Base-by-base conservation (phyloP, 53 echinoderm and acorn worm genomes). In the Antedon mediterranea region DNA sequence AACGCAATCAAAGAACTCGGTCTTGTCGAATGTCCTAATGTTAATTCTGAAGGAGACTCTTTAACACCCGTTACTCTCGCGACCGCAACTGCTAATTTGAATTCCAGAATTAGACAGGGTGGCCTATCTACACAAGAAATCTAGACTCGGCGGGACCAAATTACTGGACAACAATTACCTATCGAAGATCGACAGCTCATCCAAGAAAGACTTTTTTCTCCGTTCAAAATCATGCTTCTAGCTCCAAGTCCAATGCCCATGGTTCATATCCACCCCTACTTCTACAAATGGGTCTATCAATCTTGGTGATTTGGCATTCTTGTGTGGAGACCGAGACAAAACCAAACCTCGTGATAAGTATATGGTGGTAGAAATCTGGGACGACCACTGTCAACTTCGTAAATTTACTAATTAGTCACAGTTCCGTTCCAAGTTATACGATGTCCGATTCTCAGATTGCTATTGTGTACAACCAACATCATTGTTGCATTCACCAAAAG, bases 1-100 rank as follows among this genome's bases (percentile, higher is more conserved):
- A 89, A 88, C 34, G 93, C 89, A n/a, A 74, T 92, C 28, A 80
- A 73, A 2, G 89, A 89, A 31, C 82, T 87, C 0, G 87, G 84
- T 27, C 84, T 86, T 30, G 89, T 89, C n/a, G n/a, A n/a, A n/a
- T 34, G 79, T 0, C 78, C 92, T 14, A 71, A 43, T 42, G 34
- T 75, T 30, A 82, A 86, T 27, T 81, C 91, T 23, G 31, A 43
- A 34, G 78, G 86, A 13, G 79, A 82, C 72, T 42, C 75, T 4
- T 41, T 80, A 0, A 33, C 75, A 8, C 57, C 80, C 13, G 13
- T 85, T 70, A 76, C 33, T 28, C 28, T 76, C 0, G 34, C 76
- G 8, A 32, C 34, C 34, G 76, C 76, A 32, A 76, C 76, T 32
- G 76, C 76, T 9, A 76, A 76, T 28, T 33, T 76, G 76, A 76